These are phyloP conservation scores for Momotus momota DNA, from an alignment of 2,797 vertebrate species.

Conservation along the genomic window DNA sequence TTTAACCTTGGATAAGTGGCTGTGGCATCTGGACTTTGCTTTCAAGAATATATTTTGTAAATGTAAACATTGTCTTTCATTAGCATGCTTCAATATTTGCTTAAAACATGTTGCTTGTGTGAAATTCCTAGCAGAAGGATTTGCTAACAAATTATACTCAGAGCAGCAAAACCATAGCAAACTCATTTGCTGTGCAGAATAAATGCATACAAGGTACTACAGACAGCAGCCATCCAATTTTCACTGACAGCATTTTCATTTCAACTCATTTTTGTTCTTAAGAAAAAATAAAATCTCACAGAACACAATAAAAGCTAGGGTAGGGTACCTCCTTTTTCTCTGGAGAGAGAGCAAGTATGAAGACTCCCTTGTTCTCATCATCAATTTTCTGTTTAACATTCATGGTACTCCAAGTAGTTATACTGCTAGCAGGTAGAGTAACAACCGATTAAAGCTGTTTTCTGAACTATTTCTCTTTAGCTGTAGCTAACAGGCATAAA, in stretches of 20 bases:
- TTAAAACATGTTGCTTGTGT: background rate
- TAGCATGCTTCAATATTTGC: background rate
- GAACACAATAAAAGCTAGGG: background rate
- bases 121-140: background rate
- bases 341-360: background rate
- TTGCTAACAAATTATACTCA: background rate
- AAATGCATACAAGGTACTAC: background rate
- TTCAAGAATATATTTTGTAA: background rate
- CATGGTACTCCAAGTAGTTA: background rate
- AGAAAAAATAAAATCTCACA: too few species aligned
- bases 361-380: background rate
- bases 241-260: background rate
- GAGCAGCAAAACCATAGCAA: background rate
- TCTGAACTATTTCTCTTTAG: conserved; percentile 24
- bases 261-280: background rate
- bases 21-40: background rate
- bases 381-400: background rate
- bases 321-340: background rate
- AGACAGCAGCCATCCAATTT: background rate
- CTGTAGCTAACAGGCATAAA: conserved; percentile 67
- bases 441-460: conserved; percentile 4
- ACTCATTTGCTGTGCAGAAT: background rate
- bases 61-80: background rate
- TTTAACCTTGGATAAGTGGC: background rate
- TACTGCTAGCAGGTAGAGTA: background rate